Percentiles rank a stretch among this genome's conserved stretches.
phyloP scores from a whole-genome alignment of 2,888 invertebrate genomes.

The Copidosoma aretas region DNA sequence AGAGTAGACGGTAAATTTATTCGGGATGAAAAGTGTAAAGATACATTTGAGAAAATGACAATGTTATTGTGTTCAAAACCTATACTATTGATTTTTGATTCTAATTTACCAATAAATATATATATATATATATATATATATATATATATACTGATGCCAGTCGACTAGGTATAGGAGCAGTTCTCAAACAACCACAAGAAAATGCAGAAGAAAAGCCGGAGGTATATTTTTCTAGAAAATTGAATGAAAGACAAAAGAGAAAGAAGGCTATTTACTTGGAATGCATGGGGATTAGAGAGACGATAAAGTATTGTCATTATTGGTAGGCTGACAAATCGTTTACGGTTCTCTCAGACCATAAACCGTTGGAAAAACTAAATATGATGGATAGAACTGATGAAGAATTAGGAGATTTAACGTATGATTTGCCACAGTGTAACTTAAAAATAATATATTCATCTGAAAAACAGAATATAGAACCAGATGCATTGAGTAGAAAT shows the following conservation, averaged over 20 bases:
- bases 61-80: not conserved
- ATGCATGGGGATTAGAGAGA: not conserved
- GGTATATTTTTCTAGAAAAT: not conserved
- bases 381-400: not conserved
- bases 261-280: not conserved
- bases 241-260: not conserved
- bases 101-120: not conserved
- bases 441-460: constrained; percentile 41
- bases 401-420: constrained; percentile 36
- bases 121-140: constrained; percentile 41
- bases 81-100: not conserved
- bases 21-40: constrained; percentile 44
- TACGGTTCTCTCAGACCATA: constrained; percentile 38
- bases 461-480: constrained; percentile 39
- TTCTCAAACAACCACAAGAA: constrained; percentile 27
- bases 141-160: constrained; percentile 49
- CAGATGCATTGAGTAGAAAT: constrained; percentile 41
- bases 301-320: not conserved
- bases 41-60: constrained; percentile 30
- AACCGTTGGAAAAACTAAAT: constrained; percentile 27
- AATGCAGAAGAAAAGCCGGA: not conserved
- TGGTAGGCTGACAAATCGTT: not conserved
- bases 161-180: constrained; percentile 44
- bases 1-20: constrained; percentile 41
- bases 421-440: constrained; percentile 39